Evolutionary conservation across 1,140 invertebrate genomes (phyloP), one percentile per base, ranked within the genome.

Genomic region (Saccostrea glomerata): DNA sequence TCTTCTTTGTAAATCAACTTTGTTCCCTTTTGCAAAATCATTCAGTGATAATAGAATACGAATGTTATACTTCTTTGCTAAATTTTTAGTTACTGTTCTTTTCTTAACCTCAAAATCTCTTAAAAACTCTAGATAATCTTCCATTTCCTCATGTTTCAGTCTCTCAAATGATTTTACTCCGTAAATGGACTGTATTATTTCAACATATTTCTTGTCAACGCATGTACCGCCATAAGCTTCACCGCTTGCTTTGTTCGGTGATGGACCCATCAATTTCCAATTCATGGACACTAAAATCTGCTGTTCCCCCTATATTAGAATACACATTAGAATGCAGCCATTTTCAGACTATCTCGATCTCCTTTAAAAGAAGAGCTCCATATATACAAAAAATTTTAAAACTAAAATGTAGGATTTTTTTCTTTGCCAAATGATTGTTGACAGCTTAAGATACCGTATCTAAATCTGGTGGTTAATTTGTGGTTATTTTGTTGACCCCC

Each of bases 271-370:
- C 73, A 30, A n/a, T 47, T 0, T 82, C 25, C 5, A 36, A 7
- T 36, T 36, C 73, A 25, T 82, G 73, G n/a, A 82, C 40, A 17
- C 25, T 36, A 17, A 82, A 82, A 25, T 82, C 73, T 47, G 73
- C 73, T 82, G 73, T 82, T 82, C 73, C 73, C 0, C 73, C 73
- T 82, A 15, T 20, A 60, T 20, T 60, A n/a, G n/a, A n/a, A n/a
- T n/a, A n/a, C 58, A 60, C 3, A 60, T 5, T 5, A 58, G 13
- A 58, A 58, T 47, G 40, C 6, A 47, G 2, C 40, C n/a, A n/a
- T n/a, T n/a, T n/a, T n/a, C n/a, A n/a, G n/a, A n/a, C n/a, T n/a
- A n/a, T n/a, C n/a, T n/a, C n/a, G n/a, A n/a, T n/a, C n/a, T n/a
- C n/a, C n/a, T n/a, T n/a, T n/a, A n/a, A n/a, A n/a, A n/a, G n/a